phyloP scores from a whole-genome alignment of 2,113 vertebrate species.

The Python bivittatus region DNA sequence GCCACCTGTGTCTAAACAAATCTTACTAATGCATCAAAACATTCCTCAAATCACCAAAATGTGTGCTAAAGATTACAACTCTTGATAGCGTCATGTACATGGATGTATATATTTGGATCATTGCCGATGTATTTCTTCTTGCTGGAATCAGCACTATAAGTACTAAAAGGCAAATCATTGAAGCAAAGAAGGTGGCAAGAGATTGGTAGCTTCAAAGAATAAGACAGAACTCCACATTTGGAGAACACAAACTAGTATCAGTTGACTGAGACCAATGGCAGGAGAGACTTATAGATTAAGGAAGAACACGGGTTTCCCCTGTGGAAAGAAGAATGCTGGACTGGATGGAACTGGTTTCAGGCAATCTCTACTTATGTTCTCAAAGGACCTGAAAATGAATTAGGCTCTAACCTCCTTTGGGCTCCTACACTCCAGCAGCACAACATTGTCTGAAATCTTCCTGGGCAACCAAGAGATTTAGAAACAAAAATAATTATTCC shows the following conservation, averaged over 20 bases:
- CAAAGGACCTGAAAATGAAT: neutral
- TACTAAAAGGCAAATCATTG: neutral
- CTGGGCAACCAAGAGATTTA: neutral
- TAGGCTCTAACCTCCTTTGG: neutral
- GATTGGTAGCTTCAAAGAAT: neutral
- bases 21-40: neutral
- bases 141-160: neutral
- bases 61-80: neutral
- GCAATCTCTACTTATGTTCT: neutral
- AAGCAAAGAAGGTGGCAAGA: neutral
- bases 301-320: neutral
- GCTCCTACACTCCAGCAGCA: neutral
- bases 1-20: neutral
- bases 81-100: neutral
- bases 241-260: neutral
- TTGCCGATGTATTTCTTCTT: neutral
- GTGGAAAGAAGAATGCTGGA: neutral
- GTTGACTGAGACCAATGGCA: no score
- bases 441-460: neutral
- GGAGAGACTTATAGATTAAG: neutral
- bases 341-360: neutral
- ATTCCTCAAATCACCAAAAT: neutral
- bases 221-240: neutral
- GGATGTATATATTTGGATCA: neutral
- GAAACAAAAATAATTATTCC: neutral